Evolutionary conservation across 37 sponge, comb jelly and placozoan species (phyloP).

Genomic region (Beroe forskalii): DNA sequence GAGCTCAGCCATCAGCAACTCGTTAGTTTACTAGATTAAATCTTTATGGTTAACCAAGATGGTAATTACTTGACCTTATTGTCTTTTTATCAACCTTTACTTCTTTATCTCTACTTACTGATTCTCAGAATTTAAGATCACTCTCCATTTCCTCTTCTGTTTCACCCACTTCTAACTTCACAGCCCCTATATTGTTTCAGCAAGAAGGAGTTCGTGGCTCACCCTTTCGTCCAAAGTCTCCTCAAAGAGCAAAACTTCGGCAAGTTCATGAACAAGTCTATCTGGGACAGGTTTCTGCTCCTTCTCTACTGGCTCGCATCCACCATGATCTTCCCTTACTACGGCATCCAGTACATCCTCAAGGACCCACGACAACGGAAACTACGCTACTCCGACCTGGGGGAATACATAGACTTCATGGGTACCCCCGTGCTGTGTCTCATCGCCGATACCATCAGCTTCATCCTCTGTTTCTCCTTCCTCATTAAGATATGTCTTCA

Average conservation of each 20-base stretch:
- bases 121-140: no score
- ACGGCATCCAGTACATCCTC: slow-evolving; percentile 32
- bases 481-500: neutral
- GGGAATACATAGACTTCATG: slow-evolving; percentile 63
- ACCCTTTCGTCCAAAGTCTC: slow-evolving; percentile 53
- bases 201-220: slow-evolving; percentile 57
- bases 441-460: slow-evolving; percentile 61
- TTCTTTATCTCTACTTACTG: no score
- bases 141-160: no score
- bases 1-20: slow-evolving; percentile 22
- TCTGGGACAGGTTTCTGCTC: slow-evolving; percentile 26
- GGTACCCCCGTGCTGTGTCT: slow-evolving; percentile 59
- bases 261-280: slow-evolving; percentile 58
- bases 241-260: slow-evolving; percentile 64
- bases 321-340: slow-evolving; percentile 27
- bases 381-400: slow-evolving; percentile 23
- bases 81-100: no score
- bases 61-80: no score
- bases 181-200: slow-evolving; percentile 27
- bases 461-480: slow-evolving; percentile 44
- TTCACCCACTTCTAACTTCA: no score
- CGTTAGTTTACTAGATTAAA: no score
- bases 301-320: slow-evolving; percentile 36
- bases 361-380: slow-evolving; percentile 25
- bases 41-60: no score